A percentile compares a stretch with the other conserved stretches of the same genome.
Evolutionary conservation across 2,888 invertebrate genomes (phyloP).

Genomic region (Chydorus sphaericus): DNA sequence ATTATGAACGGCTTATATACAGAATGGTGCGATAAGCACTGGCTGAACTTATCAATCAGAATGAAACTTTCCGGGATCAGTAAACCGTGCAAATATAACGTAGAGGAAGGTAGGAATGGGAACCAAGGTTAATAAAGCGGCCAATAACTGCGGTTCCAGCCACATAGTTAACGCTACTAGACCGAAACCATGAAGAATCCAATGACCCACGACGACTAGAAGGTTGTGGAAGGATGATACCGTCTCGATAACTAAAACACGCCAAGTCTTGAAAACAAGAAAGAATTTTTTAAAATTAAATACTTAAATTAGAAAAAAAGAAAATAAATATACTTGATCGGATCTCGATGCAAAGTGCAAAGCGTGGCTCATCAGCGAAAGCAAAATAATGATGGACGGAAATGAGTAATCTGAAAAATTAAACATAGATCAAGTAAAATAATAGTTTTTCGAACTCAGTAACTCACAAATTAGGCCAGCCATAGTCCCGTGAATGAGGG

Average conservation of each 20-base stretch:
- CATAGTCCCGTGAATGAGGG: slow-evolving; percentile 69
- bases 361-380: slow-evolving; percentile 83
- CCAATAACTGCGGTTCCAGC: slow-evolving; percentile 49
- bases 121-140: slow-evolving; percentile 53
- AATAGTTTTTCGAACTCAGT: too few species aligned
- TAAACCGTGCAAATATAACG: slow-evolving; percentile 77
- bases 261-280: slow-evolving; percentile 51
- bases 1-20: too few species aligned
- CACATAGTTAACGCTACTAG: slow-evolving; percentile 72
- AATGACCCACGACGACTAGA: slow-evolving; percentile 68
- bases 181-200: slow-evolving; percentile 87
- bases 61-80: slow-evolving; percentile 70
- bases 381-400: slow-evolving; percentile 77
- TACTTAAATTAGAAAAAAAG: too few species aligned
- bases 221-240: slow-evolving; percentile 63
- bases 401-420: slow-evolving; percentile 73
- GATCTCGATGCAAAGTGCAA: slow-evolving; percentile 76
- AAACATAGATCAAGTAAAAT: neutral
- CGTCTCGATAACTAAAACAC: slow-evolving; percentile 56
- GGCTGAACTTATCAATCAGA: slow-evolving; percentile 42
- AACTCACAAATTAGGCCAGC: slow-evolving; percentile 73
- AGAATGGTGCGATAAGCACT: too few species aligned
- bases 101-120: slow-evolving; percentile 86
- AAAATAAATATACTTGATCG: slow-evolving; percentile 68
- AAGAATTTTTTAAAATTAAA: too few species aligned